Percentiles rank a stretch among this genome's conserved stretches.
Conservation (phyloP, 2,797 vertebrate genomes). For the Acanthurus leucopareius region DNA sequence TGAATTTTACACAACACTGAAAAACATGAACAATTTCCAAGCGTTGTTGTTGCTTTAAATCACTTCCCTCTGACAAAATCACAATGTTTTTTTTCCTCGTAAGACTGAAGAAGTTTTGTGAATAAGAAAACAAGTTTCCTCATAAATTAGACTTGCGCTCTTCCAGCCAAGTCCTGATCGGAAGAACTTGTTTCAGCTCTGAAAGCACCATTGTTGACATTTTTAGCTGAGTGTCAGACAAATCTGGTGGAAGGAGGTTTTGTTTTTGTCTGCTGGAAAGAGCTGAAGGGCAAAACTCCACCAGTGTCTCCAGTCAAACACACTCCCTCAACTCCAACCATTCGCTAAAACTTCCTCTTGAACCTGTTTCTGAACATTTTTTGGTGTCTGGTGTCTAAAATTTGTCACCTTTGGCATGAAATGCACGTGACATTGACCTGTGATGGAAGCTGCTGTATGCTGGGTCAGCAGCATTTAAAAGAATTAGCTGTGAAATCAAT, state of each 20-base stretch:
- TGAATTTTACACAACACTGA: too few species aligned
- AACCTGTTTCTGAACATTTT: not conserved
- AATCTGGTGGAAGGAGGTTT: slow-evolving; percentile 36
- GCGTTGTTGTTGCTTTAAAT: too few species aligned
- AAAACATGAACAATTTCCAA: too few species aligned
- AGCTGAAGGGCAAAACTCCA: slow-evolving; percentile 28
- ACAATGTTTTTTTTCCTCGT: not conserved
- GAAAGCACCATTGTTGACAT: slow-evolving; percentile 35
- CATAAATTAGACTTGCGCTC: not conserved
- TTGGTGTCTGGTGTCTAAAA: not conserved
- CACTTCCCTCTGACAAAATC: not conserved
- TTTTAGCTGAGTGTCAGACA: slow-evolving; percentile 26
- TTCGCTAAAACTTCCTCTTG: not conserved
- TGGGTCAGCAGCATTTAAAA: not conserved
- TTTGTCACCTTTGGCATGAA: not conserved
- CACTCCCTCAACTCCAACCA: not conserved
- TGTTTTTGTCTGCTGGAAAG: slow-evolving; percentile 53
- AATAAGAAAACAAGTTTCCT: not conserved
- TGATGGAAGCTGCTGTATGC: not conserved
- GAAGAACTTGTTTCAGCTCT: not conserved
- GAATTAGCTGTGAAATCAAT: not conserved
- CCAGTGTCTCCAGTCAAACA: not conserved
- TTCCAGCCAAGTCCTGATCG: not conserved
- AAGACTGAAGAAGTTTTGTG: too few species aligned
- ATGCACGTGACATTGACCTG: not conserved